A percentile compares a stretch with the other conserved stretches of the same genome.
Conservation (phyloP, 2,888 invertebrate species). For the Ophion slaviceki region DNA sequence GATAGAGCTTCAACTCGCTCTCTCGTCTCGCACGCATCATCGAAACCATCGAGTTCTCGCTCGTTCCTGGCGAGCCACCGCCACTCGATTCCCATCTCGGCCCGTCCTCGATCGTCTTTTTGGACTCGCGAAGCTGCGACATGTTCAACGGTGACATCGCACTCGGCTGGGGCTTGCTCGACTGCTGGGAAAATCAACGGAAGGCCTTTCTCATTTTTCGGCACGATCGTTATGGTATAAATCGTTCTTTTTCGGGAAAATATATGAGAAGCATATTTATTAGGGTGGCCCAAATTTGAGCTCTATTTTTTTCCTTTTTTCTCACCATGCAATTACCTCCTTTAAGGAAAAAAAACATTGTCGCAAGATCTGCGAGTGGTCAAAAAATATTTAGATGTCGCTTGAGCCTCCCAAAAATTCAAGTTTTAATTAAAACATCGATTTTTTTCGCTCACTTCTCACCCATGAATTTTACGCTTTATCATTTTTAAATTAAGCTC, state of each 20-base stretch:
- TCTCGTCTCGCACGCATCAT: slow-evolving; percentile 51
- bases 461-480: too few species aligned
- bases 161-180: slow-evolving; percentile 61
- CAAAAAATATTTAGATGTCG: too few species aligned
- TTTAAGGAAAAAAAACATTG: too few species aligned
- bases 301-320: too few species aligned
- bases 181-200: slow-evolving; percentile 60
- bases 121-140: slow-evolving; percentile 69
- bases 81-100: slow-evolving; percentile 80
- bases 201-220: neutral
- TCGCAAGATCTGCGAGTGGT: too few species aligned
- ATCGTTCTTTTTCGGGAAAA: neutral
- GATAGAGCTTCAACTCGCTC: slow-evolving; percentile 65
- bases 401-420: too few species aligned
- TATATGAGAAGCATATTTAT: too few species aligned
- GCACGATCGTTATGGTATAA: neutral
- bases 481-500: too few species aligned
- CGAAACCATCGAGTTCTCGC: slow-evolving; percentile 57
- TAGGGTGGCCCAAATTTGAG: neutral
- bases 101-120: slow-evolving; percentile 68
- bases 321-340: too few species aligned
- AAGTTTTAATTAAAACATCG: too few species aligned
- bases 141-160: slow-evolving; percentile 66
- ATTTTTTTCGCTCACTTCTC: too few species aligned
- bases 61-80: slow-evolving; percentile 73